Base-by-base conservation (phyloP, 2,113 vertebrate species). In the Tretioscincus oriximinensis region DNA sequence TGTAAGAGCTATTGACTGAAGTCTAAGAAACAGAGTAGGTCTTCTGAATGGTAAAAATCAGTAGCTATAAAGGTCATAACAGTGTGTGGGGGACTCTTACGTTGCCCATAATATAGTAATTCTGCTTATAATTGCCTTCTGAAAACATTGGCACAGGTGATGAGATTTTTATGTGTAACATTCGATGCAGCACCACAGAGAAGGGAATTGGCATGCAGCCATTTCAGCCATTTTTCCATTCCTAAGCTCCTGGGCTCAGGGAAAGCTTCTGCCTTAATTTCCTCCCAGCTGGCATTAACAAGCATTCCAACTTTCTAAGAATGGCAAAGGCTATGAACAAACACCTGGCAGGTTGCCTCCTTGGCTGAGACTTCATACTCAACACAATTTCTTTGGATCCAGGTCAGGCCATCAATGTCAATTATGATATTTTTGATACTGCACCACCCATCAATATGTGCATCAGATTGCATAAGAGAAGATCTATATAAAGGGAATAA, bases 281-380 rank as follows among this genome's bases (percentile, higher is more conserved):
- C n/a, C 61, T 81, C 79, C 64, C 79, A 81, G 47, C 45, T 74
- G 79, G 79, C 47, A 73, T 67, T 73, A 65, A 65, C 16, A 81
- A 64, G 29, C 71, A 74, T 81, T 41, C 47, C 79, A 81, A 63
- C 47, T 66, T 73, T 41, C 29, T 31, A 29, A 81, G 70, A 73
- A 81, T 58, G 73, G 70, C 28, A 81, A 73, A 81, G 70, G 47
- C 54, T 73, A 61, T 65, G 79, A 73, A 81, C 45, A 54, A 28
- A 66, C 65, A 81, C 45, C 70, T 81, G 79, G 61, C 79, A 81
- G 71, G 73, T 73, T 63, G 54, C 61, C 66, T 81, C 71, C 61
- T 29, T 54, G 29, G 61, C 70, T 73, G 70, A n/a, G 45, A 28
- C 54, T 73, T 73, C 45, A 66, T 73, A 73, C 28, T 81, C 70